phyloP scores from a whole-genome alignment of 2,888 invertebrate species.

The Rhodophaea formosa region DNA sequence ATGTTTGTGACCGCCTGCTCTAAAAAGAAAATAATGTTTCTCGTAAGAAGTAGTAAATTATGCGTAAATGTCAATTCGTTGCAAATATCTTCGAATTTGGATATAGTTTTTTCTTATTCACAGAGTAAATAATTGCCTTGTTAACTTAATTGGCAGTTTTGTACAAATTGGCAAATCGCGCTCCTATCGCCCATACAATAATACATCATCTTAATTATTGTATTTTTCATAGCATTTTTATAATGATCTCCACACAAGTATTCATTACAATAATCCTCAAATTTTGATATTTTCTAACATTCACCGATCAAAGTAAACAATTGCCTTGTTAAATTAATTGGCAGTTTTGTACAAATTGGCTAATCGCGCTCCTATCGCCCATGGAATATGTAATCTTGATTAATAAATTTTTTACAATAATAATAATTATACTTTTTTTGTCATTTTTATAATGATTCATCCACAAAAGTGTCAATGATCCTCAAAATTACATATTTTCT shows the following conservation, averaged over 20 bases:
- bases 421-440: no score
- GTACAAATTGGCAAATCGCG: constrained; percentile 6
- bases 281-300: not conserved
- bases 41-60: not conserved
- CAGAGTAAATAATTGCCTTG: constrained; percentile 14
- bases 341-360: constrained; percentile 5
- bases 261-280: not conserved
- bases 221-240: not conserved
- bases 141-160: constrained; percentile 16
- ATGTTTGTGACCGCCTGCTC: no score
- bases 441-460: not conserved
- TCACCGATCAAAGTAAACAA: constrained; percentile 12
- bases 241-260: not conserved
- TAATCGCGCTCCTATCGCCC: constrained; percentile 9
- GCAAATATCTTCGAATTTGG: not conserved
- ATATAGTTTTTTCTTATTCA: not conserved
- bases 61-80: not conserved
- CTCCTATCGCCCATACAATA: constrained; percentile 11
- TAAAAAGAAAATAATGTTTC: no score
- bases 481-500: not conserved
- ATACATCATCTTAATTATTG: no score
- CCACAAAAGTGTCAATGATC: not conserved
- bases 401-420: no score
- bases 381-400: no score
- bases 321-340: constrained; percentile 17